phyloP scores from a whole-genome alignment of 2,888 invertebrate genomes.

The Osmoderma eremita region DNA sequence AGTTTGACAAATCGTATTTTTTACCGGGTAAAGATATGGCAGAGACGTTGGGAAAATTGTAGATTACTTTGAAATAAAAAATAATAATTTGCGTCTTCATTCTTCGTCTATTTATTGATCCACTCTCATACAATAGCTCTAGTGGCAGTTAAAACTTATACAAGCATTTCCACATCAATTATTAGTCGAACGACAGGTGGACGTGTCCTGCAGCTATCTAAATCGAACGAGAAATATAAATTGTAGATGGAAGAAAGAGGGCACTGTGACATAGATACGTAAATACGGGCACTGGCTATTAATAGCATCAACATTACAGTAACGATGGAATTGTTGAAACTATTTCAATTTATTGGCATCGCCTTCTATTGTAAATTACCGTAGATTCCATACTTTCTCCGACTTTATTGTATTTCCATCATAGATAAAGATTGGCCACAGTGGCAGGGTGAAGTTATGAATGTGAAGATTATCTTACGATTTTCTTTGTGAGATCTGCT shows the following conservation, averaged over 20 bases:
- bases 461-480: too few species aligned
- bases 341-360: conserved; percentile 17
- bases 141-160: conserved; percentile 9
- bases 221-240: conserved; percentile 11
- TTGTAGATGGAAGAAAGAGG: conserved; percentile 6
- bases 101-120: too few species aligned
- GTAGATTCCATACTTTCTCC: conserved; percentile 29
- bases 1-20: too few species aligned
- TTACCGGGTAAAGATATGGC: too few species aligned
- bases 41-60: too few species aligned
- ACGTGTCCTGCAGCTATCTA: conserved; percentile 5
- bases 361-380: conserved; percentile 3
- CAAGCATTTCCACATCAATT: conserved; percentile 9
- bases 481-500: too few species aligned
- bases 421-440: background rate
- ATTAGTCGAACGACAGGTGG: background rate
- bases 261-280: conserved; percentile 9
- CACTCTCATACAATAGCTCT: too few species aligned
- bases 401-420: conserved; percentile 16
- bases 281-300: background rate
- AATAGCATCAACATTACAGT: conserved; percentile 23
- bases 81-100: too few species aligned
- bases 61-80: too few species aligned
- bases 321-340: conserved; percentile 23
- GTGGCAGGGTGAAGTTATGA: too few species aligned